These are phyloP conservation scores for Catharus ustulatus DNA, from an alignment of 2,797 vertebrate species.

Conservation along the genomic window DNA sequence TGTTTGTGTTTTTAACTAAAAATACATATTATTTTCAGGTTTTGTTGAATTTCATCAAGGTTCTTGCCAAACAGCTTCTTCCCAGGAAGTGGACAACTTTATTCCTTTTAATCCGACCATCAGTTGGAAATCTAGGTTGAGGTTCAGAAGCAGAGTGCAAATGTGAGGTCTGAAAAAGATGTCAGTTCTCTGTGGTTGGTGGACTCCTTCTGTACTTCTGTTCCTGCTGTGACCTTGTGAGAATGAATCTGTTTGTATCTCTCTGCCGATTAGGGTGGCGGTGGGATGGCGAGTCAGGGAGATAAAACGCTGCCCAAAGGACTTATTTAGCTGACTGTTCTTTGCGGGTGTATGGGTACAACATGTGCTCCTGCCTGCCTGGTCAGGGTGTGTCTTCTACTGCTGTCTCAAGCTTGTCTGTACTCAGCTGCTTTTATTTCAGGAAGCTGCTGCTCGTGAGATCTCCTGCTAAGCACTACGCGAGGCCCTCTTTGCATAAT, in stretches of 20 bases:
- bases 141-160: background rate
- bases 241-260: background rate
- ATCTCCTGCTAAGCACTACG: background rate
- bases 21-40: background rate
- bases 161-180: background rate
- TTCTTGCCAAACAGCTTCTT: background rate
- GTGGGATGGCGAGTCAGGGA: background rate
- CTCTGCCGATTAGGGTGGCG: background rate
- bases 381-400: background rate
- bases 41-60: background rate
- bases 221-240: background rate
- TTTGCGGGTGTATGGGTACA: background rate
- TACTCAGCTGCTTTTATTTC: slow-evolving; percentile 13
- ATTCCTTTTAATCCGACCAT: background rate
- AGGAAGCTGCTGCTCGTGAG: rapidly evolving
- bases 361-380: background rate
- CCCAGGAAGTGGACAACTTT: background rate
- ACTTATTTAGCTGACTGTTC: background rate
- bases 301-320: background rate
- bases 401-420: background rate
- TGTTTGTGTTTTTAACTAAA: background rate
- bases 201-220: background rate
- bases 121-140: background rate
- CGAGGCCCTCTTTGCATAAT: background rate
- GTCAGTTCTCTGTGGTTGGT: background rate